A percentile compares a stretch with the other conserved stretches of the same genome.
Evolutionary conservation across 2,113 vertebrate species (phyloP).

Genomic region (Callipepla californica): DNA sequence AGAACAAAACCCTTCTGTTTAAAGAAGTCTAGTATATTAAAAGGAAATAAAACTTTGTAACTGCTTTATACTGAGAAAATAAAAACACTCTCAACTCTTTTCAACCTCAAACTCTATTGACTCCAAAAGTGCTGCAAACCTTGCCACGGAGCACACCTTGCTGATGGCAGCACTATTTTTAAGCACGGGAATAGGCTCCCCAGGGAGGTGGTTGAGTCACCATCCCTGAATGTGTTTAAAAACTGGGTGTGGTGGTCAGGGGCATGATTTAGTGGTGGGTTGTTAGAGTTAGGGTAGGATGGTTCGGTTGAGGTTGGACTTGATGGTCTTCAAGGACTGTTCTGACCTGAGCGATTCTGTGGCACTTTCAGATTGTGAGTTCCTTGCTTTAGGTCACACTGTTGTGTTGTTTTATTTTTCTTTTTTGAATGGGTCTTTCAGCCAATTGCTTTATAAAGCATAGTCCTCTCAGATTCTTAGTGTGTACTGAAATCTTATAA

Average conservation of each 20-base stretch:
- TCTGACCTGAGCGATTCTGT: too few relatives aligned
- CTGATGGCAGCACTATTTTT: not conserved
- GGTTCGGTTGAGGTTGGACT: too few relatives aligned
- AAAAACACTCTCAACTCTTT: not conserved
- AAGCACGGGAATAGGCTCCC: too few relatives aligned
- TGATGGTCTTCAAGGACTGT: too few relatives aligned
- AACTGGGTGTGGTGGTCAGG: too few relatives aligned
- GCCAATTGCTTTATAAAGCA: not conserved
- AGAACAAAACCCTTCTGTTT: not conserved
- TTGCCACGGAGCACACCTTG: not conserved
- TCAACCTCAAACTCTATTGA: not conserved
- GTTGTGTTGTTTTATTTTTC: not conserved
- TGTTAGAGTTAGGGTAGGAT: too few relatives aligned
- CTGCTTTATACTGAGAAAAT: not conserved
- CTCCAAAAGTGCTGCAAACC: not conserved
- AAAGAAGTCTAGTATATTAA: not conserved
- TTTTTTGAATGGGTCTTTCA: not conserved
- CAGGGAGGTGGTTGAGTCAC: too few relatives aligned
- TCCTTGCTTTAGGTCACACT: not conserved
- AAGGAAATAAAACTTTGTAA: not conserved
- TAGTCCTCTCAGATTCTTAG: not conserved
- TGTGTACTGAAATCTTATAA: not conserved
- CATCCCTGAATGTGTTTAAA: too few relatives aligned
- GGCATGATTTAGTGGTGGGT: too few relatives aligned
- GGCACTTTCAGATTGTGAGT: not conserved